Evolutionary conservation across 2,113 vertebrate species (phyloP), one percentile per base, ranked within the genome.

Genomic region (Brienomyrus brachyistius): DNA sequence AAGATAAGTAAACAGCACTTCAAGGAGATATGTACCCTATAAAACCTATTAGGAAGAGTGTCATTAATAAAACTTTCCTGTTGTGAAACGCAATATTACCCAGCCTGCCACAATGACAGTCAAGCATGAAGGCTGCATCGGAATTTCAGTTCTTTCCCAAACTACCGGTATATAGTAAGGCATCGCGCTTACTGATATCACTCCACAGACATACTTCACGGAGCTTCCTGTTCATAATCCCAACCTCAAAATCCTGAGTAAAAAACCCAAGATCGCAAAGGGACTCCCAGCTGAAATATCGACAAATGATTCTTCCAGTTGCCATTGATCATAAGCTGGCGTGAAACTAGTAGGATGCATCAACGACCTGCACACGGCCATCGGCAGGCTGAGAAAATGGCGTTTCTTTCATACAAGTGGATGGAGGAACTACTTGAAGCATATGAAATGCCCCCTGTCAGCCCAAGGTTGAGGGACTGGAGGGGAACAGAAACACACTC

Each of bases 101-200:
- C 3, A 51, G 90, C 93, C 91, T 89, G 62, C 87, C 90, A 7
- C 35, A 19, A 80, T 80, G 43, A 40, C 74, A 92, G 1, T 93
- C 91, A 92, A 87, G 91, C 11, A 5, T 35, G 9, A 54, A 80
- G 70, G 45, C 51, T 86, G 62, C 21, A 91, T 2, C 21, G 83
- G 74, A 90, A 52, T 91, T 66, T 66, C 59, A 83, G 88, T 92
- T 90, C 52, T 89, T 77, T 85, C 9, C 15, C n/a, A 27, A 80
- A 80, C 31, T 43, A n/a, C 84, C 70, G 90, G 89, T 90, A 17
- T 43, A 88, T 45, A 80, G 35, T 80, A 40, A 90, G 27, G 31
- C 43, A 59, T 17, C 15, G 5, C 54, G 2, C 40, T 88, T 80
- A 89, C 90, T 91, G 90, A 43, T 91, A 88, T 91, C 87, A 31